These are phyloP conservation scores for Campylomormyrus numenius DNA, from an alignment of 2,113 vertebrate species.

Conservation along the genomic window DNA sequence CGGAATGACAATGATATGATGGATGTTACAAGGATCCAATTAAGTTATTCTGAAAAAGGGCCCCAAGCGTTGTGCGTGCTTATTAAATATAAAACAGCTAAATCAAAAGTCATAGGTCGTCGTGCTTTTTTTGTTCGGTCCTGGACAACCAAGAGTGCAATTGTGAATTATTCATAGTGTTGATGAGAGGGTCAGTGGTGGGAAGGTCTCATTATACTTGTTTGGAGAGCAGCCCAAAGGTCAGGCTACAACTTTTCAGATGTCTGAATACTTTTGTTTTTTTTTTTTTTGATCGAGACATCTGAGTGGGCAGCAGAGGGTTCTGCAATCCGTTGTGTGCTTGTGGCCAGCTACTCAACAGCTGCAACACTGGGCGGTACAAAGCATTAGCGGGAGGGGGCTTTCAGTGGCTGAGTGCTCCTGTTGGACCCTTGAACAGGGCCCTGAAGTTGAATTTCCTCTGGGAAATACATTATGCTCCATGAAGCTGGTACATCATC, in stretches of 20 bases:
- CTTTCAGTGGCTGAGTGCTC: not conserved
- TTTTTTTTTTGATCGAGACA: constrained; percentile 15
- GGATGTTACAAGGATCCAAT: constrained; percentile 69
- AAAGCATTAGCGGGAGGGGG: not conserved
- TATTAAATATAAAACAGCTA: constrained; percentile 70
- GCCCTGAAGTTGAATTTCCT: not conserved
- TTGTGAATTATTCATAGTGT: constrained; percentile 63
- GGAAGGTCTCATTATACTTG: constrained; percentile 61
- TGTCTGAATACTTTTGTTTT: constrained; percentile 33
- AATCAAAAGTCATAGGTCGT: constrained; percentile 58
- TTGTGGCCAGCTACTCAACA: constrained; percentile 51
- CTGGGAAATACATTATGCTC: not conserved
- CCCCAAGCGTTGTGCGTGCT: constrained; percentile 55
- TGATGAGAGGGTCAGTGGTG: constrained; percentile 61
- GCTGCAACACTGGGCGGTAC: constrained; percentile 41
- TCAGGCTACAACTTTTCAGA: constrained; percentile 50
- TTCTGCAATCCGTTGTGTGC: constrained; percentile 39
- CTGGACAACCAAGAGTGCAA: constrained; percentile 46
- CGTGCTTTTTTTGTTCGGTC: constrained; percentile 44
- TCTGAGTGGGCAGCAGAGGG: constrained; percentile 44
- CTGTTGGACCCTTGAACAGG: not conserved
- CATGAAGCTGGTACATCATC: not conserved
- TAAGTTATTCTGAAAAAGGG: constrained; percentile 62
- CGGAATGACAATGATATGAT: constrained; percentile 67
- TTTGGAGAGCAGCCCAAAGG: constrained; percentile 57